phyloP scores from a whole-genome alignment of 2,888 invertebrate genomes.

The Nomada hirtipes region DNA sequence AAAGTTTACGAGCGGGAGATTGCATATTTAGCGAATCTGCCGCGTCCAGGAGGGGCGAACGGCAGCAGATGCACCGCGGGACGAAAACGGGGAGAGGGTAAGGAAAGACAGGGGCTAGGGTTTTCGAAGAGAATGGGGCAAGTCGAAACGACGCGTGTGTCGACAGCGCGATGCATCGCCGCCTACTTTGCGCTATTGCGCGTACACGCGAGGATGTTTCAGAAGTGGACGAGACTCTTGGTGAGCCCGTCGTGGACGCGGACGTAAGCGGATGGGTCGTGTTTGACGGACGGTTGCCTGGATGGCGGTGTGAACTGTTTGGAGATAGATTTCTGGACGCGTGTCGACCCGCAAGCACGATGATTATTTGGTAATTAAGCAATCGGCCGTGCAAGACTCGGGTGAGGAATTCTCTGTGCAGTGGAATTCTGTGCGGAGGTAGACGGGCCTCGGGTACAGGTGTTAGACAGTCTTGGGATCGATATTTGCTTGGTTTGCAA shows the following conservation, averaged over 20 bases:
- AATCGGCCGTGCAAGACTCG: conserved; percentile 15
- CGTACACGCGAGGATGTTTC: not conserved
- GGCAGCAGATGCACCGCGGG: conserved; percentile 24
- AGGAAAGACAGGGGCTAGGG: not conserved
- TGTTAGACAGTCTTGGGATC: not conserved
- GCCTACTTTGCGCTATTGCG: not conserved
- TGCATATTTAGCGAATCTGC: conserved; percentile 66
- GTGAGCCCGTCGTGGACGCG: no score
- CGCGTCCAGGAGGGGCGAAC: conserved; percentile 29
- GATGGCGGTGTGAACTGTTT: conserved; percentile 6
- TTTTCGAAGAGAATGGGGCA: not conserved
- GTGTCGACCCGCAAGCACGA: conserved; percentile 11
- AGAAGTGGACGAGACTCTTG: not conserved
- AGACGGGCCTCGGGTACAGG: not conserved
- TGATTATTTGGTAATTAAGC: conserved; percentile 46
- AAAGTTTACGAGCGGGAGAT: conserved; percentile 73
- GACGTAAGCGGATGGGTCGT: not conserved
- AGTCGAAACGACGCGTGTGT: conserved; percentile 8
- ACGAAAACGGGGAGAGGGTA: not conserved
- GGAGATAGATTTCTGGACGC: conserved; percentile 26
- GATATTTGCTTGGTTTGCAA: not conserved
- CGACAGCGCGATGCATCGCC: not conserved
- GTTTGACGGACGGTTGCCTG: not conserved
- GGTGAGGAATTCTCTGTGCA: no score
- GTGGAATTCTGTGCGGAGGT: conserved; percentile 7